Conservation (phyloP, 1,140 invertebrate genomes). For the Platyscapa corneri region DNA sequence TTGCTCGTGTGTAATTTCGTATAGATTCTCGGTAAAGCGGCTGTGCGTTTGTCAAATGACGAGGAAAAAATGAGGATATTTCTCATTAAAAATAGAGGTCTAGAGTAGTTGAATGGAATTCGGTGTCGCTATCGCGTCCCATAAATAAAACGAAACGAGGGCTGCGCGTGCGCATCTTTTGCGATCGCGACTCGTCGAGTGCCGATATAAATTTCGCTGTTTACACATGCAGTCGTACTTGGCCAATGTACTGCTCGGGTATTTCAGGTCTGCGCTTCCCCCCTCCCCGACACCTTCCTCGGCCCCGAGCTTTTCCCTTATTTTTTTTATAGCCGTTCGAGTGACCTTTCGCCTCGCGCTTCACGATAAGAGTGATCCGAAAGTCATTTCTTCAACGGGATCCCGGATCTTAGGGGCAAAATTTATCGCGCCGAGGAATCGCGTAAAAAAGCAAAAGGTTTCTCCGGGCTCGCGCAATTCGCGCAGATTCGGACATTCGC, state of each 20-base stretch:
- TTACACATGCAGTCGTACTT: neutral
- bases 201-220: slow-evolving; percentile 5
- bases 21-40: neutral
- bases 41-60: neutral
- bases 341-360: neutral
- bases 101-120: neutral
- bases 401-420: neutral
- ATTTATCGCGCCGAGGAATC: neutral
- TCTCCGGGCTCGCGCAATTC: neutral
- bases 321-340: slow-evolving; percentile 20
- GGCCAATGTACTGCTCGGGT: neutral
- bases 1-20: neutral
- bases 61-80: neutral
- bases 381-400: slow-evolving; percentile 3
- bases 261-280: neutral
- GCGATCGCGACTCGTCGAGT: too few species aligned
- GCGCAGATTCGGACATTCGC: neutral
- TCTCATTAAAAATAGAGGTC: neutral
- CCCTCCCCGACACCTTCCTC: neutral
- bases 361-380: slow-evolving; percentile 17
- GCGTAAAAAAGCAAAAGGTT: neutral
- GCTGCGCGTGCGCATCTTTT: neutral
- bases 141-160: neutral
- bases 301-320: neutral
- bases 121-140: neutral